Conservation (phyloP, 2,797 vertebrate genomes). For the Acanthis flammea region DNA sequence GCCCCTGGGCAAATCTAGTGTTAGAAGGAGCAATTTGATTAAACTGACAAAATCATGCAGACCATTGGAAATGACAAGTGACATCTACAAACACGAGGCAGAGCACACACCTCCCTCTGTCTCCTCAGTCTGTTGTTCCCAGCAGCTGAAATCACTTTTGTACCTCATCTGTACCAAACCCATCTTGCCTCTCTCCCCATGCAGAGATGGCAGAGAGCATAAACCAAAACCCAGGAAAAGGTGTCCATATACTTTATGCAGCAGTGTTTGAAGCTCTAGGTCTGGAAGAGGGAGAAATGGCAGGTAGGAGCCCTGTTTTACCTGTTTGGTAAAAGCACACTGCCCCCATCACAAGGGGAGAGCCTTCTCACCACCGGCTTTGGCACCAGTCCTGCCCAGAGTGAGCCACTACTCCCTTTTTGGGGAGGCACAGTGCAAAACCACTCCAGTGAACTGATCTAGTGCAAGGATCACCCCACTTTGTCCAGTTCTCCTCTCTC, state of each 20-base stretch:
- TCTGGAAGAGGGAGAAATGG: not conserved
- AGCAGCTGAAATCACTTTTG: not conserved
- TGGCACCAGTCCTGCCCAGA: not conserved
- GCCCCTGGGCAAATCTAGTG: not conserved
- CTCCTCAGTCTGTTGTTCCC: not conserved
- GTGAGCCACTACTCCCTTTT: not conserved
- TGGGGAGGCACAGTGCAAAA: not conserved
- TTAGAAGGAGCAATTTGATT: not conserved
- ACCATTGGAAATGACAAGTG: not conserved
- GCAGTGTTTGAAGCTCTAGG: not conserved
- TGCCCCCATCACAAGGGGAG: not conserved
- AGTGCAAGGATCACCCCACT: not conserved
- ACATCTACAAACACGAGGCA: not conserved
- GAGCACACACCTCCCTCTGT: rapidly evolving
- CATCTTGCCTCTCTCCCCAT: not conserved
- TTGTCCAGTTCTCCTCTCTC: not conserved
- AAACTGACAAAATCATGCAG: not conserved
- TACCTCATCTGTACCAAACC: not conserved
- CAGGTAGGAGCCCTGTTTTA: not conserved
- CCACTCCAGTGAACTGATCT: not conserved
- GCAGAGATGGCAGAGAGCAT: not conserved
- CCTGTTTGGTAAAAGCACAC: not conserved
- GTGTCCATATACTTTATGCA: rapidly evolving
- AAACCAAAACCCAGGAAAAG: not conserved
- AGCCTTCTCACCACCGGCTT: not conserved